These are phyloP conservation scores for Epinephelus coioides DNA, from an alignment of 2,797 vertebrate species.

Conservation along the genomic window DNA sequence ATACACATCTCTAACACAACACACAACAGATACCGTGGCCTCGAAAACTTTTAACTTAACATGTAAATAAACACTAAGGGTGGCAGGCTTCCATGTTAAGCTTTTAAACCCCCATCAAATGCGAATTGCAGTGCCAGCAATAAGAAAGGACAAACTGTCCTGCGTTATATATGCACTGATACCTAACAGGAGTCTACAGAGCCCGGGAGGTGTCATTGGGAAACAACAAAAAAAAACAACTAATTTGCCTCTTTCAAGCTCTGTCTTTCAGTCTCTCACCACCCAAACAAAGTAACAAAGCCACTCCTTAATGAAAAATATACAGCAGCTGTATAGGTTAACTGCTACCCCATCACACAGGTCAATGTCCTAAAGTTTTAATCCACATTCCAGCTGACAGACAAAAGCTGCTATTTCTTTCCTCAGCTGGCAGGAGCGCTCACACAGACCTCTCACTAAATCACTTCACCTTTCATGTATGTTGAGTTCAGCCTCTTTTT, in stretches of 20 bases:
- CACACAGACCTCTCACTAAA: neutral
- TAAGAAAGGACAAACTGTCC: conserved; percentile 32
- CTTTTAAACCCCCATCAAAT: conserved; percentile 42
- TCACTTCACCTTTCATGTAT: neutral
- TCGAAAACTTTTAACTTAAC: conserved; percentile 48
- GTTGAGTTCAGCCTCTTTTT: neutral
- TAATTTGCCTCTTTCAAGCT: neutral
- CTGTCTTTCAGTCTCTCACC: neutral
- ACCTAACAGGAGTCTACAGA: conserved; percentile 6
- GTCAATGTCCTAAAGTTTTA: neutral
- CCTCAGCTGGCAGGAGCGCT: neutral
- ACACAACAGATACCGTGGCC: conserved; percentile 42
- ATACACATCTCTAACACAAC: conserved; percentile 40
- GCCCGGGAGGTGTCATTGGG: neutral
- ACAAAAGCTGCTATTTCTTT: neutral
- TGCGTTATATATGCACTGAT: conserved; percentile 16
- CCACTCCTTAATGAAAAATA: neutral
- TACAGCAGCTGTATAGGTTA: neutral
- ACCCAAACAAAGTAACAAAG: conserved; percentile 3
- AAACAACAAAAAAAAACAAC: neutral
- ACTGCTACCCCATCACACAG: neutral
- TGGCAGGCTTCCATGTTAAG: conserved; percentile 20
- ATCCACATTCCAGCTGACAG: neutral
- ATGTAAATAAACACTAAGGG: conserved; percentile 44
- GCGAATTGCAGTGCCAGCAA: conserved; percentile 15